Evolutionary conservation across 2,113 vertebrate species (phyloP).

Genomic region (Physeter macrocephalus): DNA sequence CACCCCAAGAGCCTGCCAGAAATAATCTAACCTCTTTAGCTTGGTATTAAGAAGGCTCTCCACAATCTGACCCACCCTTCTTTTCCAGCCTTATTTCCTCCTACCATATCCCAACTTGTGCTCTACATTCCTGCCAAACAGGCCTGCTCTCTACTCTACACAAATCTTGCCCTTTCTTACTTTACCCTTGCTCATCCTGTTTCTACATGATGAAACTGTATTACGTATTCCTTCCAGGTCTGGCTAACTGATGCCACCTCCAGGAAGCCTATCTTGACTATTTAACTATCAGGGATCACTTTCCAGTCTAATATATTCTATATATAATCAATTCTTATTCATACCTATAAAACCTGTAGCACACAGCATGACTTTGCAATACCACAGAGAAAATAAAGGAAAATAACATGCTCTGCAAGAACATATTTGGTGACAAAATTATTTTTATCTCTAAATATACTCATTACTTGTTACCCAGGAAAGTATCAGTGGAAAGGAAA

Average conservation of each 20-base stretch:
- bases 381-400: not conserved
- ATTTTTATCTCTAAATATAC: conserved; percentile 9
- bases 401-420: not conserved
- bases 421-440: not conserved
- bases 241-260: not conserved
- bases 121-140: not conserved
- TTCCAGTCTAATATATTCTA: not conserved
- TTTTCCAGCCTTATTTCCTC: not conserved
- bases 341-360: not conserved
- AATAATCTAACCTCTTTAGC: not conserved
- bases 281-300: not conserved
- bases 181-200: not conserved
- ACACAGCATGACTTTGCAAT: not conserved
- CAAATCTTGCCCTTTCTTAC: not conserved
- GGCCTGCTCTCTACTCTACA: not conserved
- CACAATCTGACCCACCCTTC: not conserved
- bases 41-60: not conserved
- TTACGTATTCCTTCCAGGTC: not conserved
- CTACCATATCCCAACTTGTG: not conserved
- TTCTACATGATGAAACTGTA: not conserved
- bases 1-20: not conserved
- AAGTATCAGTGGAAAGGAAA: not conserved
- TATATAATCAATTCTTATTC: not conserved
- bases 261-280: not conserved
- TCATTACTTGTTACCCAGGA: not conserved